Evolutionary conservation across 1,140 invertebrate genomes (phyloP), one percentile per base, ranked within the genome.

Genomic region (Amyelois transitella): DNA sequence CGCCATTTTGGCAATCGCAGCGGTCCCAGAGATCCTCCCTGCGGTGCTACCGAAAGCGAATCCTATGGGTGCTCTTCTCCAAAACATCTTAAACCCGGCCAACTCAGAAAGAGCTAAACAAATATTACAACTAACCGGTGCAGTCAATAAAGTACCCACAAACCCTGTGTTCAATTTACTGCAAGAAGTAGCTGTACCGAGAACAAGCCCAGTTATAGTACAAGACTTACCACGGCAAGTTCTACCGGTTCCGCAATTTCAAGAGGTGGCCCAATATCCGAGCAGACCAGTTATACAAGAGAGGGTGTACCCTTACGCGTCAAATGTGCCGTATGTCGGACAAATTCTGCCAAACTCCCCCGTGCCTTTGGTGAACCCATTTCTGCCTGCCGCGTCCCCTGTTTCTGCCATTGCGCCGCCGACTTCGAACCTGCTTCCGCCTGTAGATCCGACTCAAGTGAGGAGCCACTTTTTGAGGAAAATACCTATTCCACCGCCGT

Each of bases 401-500:
- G 57, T 81, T 0, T 83, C 77, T 0, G 62, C 71, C 0, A 57
- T 65, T 45, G 45, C 71, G 7, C 64, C 71, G 2, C 55, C 66
- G 1, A 60, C 64, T n/a, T 68, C 66, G 0, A 70, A 55, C 17
- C n/a, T 69, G 3, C 24, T 64, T 17, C 62, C 72, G 5, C 69
- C 80, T 12, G 58, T 65, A 0, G 54, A 50, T 2, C 65, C 72
- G 1, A 60, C 43, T 6, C 58, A 70, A 53, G 45, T 60, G 0
- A 60, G 67, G 20, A 66, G 64, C 14, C 67, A 77, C n/a, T 76
- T 70, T 43, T 55, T 79, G 47, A 61, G 76, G 19, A 79, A 77
- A 58, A 68, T 79, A 32, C 74, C 74, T 0, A 77, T 79, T 18
- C 76, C 76, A 6, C 76, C 75, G 2, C 76, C 73, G 0, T 72